A percentile compares a stretch with the other conserved stretches of the same genome.
phyloP scores from a whole-genome alignment of 2,113 vertebrate species.

The Takifugu bimaculatus region DNA sequence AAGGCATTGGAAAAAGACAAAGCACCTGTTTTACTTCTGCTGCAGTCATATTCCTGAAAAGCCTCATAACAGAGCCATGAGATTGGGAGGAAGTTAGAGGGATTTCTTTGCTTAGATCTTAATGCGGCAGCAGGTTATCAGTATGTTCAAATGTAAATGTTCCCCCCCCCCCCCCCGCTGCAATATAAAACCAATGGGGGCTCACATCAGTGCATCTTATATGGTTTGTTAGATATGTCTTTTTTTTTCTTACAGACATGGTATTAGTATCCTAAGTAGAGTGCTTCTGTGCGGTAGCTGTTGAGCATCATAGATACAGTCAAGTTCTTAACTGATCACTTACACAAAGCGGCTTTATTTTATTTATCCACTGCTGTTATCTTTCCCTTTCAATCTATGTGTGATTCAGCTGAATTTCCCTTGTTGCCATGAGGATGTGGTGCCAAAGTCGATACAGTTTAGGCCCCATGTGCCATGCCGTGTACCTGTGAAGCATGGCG shows the following conservation, averaged over 20 bases:
- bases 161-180: not conserved
- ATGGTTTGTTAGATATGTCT: not conserved
- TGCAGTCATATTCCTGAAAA: constrained; percentile 32
- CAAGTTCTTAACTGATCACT: constrained; percentile 13
- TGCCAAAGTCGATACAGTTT: constrained; percentile 41
- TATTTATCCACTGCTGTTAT: constrained; percentile 22
- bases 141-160: not conserved
- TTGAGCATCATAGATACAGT: constrained; percentile 6
- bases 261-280: not conserved
- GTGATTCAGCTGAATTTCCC: constrained; percentile 25
- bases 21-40: constrained; percentile 76
- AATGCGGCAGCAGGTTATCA: constrained; percentile 20
- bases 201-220: not conserved
- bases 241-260: not conserved
- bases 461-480: not conserved
- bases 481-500: not conserved
- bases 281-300: not conserved
- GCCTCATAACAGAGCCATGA: constrained; percentile 52
- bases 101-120: constrained; percentile 17
- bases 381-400: constrained; percentile 29
- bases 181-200: not conserved
- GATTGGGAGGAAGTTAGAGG: constrained; percentile 32
- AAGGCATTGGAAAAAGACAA: constrained; percentile 67
- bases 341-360: constrained; percentile 46
- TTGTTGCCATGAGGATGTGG: constrained; percentile 39